A percentile compares a stretch with the other conserved stretches of the same genome.
Evolutionary conservation across 2,113 vertebrate genomes (phyloP).

Genomic region (Tragelaphus strepsiceros): DNA sequence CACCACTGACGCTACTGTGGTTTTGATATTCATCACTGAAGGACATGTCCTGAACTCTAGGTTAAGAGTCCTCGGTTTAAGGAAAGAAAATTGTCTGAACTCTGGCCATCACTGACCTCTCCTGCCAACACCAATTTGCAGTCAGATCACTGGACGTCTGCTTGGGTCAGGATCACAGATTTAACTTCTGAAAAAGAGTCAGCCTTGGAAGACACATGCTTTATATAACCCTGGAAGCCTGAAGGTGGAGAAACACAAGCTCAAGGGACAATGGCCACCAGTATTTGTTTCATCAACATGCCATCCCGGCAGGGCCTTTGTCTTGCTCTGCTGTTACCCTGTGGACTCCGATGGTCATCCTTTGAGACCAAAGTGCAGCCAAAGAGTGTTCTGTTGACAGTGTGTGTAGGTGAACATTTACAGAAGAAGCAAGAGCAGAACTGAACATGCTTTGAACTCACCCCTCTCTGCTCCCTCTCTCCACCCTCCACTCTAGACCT

Average conservation of each 20-base stretch:
- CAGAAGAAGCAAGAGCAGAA: background rate
- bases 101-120: background rate
- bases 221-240: background rate
- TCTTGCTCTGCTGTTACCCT: background rate
- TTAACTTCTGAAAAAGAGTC: background rate
- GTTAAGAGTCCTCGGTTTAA: background rate
- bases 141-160: background rate
- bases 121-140: background rate
- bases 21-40: background rate
- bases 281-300: rapidly evolving
- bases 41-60: background rate
- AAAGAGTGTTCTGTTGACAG: rapidly evolving
- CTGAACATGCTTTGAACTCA: rapidly evolving
- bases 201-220: rapidly evolving
- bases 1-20: background rate
- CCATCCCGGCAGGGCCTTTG: background rate
- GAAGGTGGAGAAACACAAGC: background rate
- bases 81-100: background rate
- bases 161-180: background rate
- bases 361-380: background rate
- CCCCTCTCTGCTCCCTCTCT: background rate
- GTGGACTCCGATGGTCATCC: background rate
- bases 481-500: background rate
- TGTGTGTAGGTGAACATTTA: background rate
- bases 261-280: no score